These are phyloP conservation scores for Spodoptera exigua DNA, from an alignment of 2,888 invertebrate species.

Conservation along the genomic window DNA sequence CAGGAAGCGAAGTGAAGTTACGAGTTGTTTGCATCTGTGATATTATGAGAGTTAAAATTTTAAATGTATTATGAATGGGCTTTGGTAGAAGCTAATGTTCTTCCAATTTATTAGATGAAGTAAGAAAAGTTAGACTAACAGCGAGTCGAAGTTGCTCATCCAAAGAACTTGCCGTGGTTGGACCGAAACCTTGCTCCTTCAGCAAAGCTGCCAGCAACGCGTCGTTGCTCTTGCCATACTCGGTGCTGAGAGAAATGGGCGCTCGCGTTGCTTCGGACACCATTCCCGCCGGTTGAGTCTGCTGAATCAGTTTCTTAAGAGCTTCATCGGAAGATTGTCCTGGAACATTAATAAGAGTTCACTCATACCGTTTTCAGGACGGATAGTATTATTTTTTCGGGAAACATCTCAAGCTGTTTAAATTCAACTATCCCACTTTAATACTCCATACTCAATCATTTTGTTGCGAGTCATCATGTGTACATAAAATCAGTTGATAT, in stretches of 20 bases:
- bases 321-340: conserved; percentile 85
- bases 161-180: conserved; percentile 91
- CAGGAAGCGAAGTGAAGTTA: conserved; percentile 59
- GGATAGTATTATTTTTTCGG: too few relatives aligned
- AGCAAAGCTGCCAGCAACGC: conserved; percentile 92
- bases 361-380: too few relatives aligned
- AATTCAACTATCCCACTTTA: too few relatives aligned
- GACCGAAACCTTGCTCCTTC: conserved; percentile 92
- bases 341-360: conserved; percentile 56
- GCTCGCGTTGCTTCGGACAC: conserved; percentile 81
- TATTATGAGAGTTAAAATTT: conserved; percentile 36
- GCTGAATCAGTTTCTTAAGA: conserved; percentile 78
- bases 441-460: too few relatives aligned
- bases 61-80: conserved; percentile 39
- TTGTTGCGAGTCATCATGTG: too few relatives aligned
- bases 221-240: conserved; percentile 91
- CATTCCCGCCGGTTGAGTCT: conserved; percentile 77
- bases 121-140: conserved; percentile 81
- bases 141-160: conserved; percentile 89
- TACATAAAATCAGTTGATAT: too few relatives aligned
- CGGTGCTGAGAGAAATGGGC: conserved; percentile 84
- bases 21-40: conserved; percentile 54
- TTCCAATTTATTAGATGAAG: conserved; percentile 45
- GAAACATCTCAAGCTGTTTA: too few relatives aligned
- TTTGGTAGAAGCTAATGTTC: conserved; percentile 27